These are phyloP conservation scores for Clamator glandarius DNA, from an alignment of 2,797 vertebrate genomes.

Conservation along the genomic window DNA sequence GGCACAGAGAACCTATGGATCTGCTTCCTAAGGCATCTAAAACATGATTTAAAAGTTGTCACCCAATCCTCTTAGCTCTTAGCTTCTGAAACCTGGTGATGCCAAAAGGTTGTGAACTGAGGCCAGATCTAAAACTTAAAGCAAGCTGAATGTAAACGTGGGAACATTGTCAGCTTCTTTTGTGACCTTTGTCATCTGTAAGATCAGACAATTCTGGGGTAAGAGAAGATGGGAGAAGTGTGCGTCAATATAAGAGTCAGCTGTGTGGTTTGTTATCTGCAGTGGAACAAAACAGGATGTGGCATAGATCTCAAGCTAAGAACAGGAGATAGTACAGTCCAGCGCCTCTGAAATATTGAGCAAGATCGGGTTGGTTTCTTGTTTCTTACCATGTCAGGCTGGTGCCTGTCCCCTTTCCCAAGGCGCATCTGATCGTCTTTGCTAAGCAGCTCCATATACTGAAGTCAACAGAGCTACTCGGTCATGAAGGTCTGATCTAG, in stretches of 20 bases:
- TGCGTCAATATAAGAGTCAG: neutral
- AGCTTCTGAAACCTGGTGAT: neutral
- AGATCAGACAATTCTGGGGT: neutral
- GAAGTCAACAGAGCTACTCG: neutral
- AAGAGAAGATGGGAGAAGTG: neutral
- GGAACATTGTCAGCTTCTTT: neutral
- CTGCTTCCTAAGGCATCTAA: neutral
- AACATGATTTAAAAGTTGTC: neutral
- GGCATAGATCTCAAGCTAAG: neutral
- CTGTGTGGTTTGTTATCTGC: too few relatives aligned
- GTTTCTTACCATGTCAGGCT: fast-evolving
- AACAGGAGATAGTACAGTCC: neutral
- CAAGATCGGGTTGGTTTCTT: neutral
- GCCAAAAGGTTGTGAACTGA: neutral
- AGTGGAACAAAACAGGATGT: fast-evolving
- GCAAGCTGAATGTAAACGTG: neutral
- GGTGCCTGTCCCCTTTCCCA: neutral
- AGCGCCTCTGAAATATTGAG: neutral
- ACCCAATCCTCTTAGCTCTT: neutral
- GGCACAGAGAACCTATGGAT: neutral
- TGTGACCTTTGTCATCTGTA: neutral
- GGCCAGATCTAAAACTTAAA: neutral
- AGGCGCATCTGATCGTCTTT: fast-evolving
- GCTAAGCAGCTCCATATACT: fast-evolving
- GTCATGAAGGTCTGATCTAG: neutral